Base-by-base conservation (phyloP, 2,888 invertebrate genomes). In the Rhingia campestris region DNA sequence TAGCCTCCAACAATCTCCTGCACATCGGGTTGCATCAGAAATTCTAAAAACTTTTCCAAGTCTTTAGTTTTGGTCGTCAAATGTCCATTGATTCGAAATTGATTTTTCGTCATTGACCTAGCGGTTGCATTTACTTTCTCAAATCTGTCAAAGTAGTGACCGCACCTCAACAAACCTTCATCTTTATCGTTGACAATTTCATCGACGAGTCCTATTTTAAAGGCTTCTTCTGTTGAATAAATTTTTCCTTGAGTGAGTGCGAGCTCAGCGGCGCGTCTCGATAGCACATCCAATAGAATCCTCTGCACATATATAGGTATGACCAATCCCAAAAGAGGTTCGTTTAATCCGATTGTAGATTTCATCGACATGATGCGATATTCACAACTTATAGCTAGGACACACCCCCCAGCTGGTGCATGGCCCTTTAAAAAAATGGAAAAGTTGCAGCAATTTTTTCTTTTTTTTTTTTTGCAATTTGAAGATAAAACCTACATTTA, bases 281-380 rank as follows among this genome's bases (percentile, higher is more conserved):
- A 93, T 41, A 94, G 92, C 0, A 93, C 92, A 88, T 94, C 93
- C 53, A 88, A 89, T 92, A 94, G 92, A 0, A 93, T 91, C 41
- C 92, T 92, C 88, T 93, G 93, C 88, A 94, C 94, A 95, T 95
- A 96, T 77, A 90, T 91, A 0, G 96, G 95, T 0, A 95, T 95
- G 0, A 94, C 92, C 63, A 96, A 94, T 41, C 96, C 97, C 58
- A 97, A 91, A 67, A 94, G 93, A 0, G 96, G 95, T 92, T 97
- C 97, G 88, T 97, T 97, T 4, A 97, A 91, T 0, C 97, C 97
- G 61, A 97, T 97, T n/a, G 93, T 93, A 88, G 92, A 95, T 86
- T 95, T 95, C 0, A 95, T 95, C 6, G 94, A 93, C 94, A 97
- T 96, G 4, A 95, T 93, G 86, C 97, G 92, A 90, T 97, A 96